A percentile compares a stretch with the other conserved stretches of the same genome.
Conservation (phyloP, 2,888 invertebrate genomes). For the Athalia rosae region DNA sequence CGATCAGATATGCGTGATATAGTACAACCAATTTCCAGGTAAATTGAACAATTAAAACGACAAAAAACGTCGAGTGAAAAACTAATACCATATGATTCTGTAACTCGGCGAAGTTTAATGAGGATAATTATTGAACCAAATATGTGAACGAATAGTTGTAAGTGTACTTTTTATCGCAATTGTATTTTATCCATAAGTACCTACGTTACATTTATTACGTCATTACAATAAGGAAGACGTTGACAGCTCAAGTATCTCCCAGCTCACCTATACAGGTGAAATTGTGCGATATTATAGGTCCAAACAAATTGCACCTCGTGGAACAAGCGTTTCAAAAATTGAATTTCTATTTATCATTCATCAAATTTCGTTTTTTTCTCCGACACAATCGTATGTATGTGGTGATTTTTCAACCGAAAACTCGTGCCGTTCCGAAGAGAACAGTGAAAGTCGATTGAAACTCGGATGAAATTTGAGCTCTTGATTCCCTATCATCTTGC, state of each 20-base stretch:
- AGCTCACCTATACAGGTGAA: too few species aligned
- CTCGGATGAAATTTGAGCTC: conserved; percentile 58
- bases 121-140: not conserved
- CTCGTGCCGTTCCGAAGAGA: conserved; percentile 7
- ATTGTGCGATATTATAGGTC: too few species aligned
- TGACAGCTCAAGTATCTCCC: not conserved
- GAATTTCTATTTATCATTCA: conserved; percentile 1
- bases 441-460: conserved; percentile 55
- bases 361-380: too few species aligned
- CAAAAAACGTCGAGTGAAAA: not conserved
- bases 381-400: not conserved
- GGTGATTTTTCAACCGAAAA: conserved; percentile 21
- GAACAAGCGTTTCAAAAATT: not conserved
- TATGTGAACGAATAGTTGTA: not conserved
- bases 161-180: too few species aligned
- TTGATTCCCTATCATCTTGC: conserved; percentile 43
- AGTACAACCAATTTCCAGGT: conserved; percentile 10
- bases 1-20: not conserved
- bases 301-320: too few species aligned
- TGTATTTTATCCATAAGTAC: too few species aligned
- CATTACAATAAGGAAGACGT: not conserved
- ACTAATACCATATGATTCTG: not conserved
- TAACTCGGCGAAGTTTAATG: not conserved
- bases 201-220: not conserved
- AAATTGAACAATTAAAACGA: conserved; percentile 30